phyloP scores from a whole-genome alignment of 2,113 vertebrate species.

The Carettochelys insculpta region DNA sequence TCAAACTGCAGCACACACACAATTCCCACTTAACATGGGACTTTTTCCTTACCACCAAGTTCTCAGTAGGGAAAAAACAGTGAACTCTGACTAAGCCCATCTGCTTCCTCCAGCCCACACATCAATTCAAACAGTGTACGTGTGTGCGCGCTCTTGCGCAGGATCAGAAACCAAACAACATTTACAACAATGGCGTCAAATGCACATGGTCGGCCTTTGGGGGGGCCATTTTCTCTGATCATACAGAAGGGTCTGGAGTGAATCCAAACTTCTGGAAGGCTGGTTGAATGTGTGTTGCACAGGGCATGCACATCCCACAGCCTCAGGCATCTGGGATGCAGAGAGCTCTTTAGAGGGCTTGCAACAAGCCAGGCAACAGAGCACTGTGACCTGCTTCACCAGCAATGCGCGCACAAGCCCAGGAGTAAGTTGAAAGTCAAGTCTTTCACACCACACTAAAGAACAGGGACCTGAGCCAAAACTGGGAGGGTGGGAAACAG shows the following conservation, averaged over 20 bases:
- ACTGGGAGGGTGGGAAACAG: background rate
- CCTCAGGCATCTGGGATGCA: background rate
- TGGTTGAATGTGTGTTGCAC: background rate
- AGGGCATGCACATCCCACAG: background rate
- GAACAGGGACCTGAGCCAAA: slow-evolving; percentile 32
- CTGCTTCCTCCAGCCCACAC: background rate
- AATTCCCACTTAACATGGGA: no score
- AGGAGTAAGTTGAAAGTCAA: slow-evolving; percentile 67
- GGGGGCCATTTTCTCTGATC: background rate
- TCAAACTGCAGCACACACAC: background rate
- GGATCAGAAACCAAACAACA: background rate
- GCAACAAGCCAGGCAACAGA: background rate
- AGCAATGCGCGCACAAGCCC: slow-evolving; percentile 45
- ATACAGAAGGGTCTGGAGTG: background rate
- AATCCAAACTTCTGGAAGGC: background rate
- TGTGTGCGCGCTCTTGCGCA: background rate
- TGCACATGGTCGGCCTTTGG: background rate
- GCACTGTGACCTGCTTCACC: background rate
- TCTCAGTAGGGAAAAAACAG: no score
- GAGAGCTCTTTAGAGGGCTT: background rate
- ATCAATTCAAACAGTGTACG: background rate
- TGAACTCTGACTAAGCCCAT: background rate
- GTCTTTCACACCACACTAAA: slow-evolving; percentile 26
- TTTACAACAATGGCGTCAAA: background rate
- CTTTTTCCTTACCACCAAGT: no score